Conservation (phyloP, 2,797 vertebrate genomes). For the Cyprinella venusta region DNA sequence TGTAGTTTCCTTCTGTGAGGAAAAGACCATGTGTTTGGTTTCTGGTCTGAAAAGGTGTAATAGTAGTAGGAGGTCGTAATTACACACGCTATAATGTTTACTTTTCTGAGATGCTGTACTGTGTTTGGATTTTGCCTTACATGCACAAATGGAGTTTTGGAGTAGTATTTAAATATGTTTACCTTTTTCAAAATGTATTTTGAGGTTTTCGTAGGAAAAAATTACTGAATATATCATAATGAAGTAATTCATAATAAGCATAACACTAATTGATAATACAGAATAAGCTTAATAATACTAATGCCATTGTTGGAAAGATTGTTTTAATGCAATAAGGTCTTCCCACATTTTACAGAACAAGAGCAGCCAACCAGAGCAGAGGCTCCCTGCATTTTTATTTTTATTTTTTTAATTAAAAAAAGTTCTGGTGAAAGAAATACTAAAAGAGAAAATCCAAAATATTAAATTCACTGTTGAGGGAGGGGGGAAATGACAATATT, state of each 20-base stretch:
- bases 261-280: background rate
- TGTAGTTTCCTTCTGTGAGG: conserved; percentile 12
- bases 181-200: background rate
- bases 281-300: background rate
- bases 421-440: too few relatives aligned
- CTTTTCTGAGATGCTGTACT: background rate
- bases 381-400: too few relatives aligned
- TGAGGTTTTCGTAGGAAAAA: background rate
- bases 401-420: too few relatives aligned
- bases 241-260: background rate
- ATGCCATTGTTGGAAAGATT: background rate
- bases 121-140: background rate
- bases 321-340: background rate
- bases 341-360: background rate
- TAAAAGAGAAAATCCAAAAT: too few relatives aligned
- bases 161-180: background rate
- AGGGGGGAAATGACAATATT: too few relatives aligned
- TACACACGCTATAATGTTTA: conserved; percentile 1
- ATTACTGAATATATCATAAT: background rate
- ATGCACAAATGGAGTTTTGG: too few relatives aligned
- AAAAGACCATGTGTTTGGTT: background rate
- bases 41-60: background rate
- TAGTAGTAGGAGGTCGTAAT: background rate
- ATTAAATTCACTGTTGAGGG: too few relatives aligned
- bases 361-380: too few relatives aligned